These are phyloP conservation scores for Halocynthia aurantium DNA, from an alignment of 23 tunicate genomes.

Conservation along the genomic window DNA sequence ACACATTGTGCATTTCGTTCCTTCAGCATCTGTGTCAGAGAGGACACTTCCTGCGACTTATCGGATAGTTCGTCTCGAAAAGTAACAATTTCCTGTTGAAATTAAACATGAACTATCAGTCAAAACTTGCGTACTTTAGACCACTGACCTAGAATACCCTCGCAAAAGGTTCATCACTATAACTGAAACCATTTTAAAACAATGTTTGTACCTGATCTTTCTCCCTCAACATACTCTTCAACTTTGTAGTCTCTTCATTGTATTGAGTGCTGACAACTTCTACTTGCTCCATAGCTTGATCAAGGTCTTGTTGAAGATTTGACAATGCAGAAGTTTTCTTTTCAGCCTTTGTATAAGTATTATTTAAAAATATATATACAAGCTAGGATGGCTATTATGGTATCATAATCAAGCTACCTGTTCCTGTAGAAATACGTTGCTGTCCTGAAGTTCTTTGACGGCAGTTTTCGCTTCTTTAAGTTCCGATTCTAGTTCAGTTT, in stretches of 20 bases:
- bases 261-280: conserved; percentile 40
- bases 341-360: background rate
- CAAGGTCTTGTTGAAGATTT: conserved; percentile 51
- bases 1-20: conserved; percentile 34
- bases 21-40: conserved; percentile 25
- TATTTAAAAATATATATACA: background rate
- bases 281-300: conserved; percentile 41
- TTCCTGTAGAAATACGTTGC: conserved; percentile 8
- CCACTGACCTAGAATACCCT: background rate
- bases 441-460: conserved; percentile 5
- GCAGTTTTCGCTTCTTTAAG: conserved; percentile 5
- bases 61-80: conserved; percentile 27
- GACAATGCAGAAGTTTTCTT: conserved; percentile 15
- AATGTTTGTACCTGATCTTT: conserved; percentile 32
- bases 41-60: conserved; percentile 7
- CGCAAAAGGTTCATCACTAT: background rate
- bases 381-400: background rate
- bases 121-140: background rate
- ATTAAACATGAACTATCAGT: background rate
- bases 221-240: conserved; percentile 38
- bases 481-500: background rate
- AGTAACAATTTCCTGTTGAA: conserved; percentile 37
- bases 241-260: conserved; percentile 40
- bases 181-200: background rate
- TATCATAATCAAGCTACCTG: conserved; percentile 5